Percentiles rank a stretch among this genome's conserved stretches.
Conservation (phyloP, 2,113 vertebrate species). For the Lepus europaeus region DNA sequence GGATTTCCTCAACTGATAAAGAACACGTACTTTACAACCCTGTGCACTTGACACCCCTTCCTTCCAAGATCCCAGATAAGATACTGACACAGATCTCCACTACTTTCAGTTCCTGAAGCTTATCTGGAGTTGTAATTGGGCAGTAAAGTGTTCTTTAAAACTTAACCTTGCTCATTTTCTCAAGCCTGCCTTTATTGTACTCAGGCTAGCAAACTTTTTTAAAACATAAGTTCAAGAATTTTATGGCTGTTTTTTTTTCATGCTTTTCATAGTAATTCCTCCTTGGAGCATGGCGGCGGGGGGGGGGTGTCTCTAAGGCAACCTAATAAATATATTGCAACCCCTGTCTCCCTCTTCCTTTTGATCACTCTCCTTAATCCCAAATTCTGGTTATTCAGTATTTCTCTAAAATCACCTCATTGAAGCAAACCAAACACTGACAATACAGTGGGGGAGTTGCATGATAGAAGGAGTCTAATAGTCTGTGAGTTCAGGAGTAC, state of each 20-base stretch:
- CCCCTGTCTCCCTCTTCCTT: background rate
- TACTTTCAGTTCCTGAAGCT: background rate
- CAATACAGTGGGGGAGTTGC: background rate
- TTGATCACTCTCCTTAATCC: slow-evolving; percentile 43
- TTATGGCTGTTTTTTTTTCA: background rate
- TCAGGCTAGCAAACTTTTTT: background rate
- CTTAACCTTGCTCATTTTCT: background rate
- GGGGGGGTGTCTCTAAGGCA: background rate
- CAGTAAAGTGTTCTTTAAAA: background rate
- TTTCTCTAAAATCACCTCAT: background rate
- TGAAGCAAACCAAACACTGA: background rate
- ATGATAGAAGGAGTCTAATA: background rate
- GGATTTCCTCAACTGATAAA: background rate
- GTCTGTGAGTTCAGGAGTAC: background rate
- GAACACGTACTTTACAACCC: background rate
- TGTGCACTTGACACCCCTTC: too few species aligned
- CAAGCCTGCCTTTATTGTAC: background rate
- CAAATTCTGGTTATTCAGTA: background rate
- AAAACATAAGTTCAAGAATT: background rate
- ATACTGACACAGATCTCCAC: background rate
- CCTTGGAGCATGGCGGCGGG: background rate
- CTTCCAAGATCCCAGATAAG: background rate
- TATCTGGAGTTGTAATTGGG: background rate
- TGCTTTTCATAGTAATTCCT: background rate
- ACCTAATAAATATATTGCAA: slow-evolving; percentile 24